These are phyloP conservation scores for Neoascia interrupta DNA, from an alignment of 2,888 invertebrate species.

Conservation along the genomic window DNA sequence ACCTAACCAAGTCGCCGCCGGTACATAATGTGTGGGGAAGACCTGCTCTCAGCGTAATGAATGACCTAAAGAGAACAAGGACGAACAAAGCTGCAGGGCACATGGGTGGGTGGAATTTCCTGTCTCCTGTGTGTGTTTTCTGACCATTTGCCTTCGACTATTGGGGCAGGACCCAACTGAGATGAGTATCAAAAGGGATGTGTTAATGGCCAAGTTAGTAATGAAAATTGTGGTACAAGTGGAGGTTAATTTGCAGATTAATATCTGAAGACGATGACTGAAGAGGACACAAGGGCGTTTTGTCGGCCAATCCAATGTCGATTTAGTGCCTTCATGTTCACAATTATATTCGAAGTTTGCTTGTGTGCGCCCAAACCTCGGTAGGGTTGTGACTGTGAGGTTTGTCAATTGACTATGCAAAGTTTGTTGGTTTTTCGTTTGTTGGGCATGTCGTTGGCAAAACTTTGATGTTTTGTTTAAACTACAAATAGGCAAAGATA, in stretches of 20 bases:
- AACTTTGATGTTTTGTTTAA: too few species aligned
- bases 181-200: slow-evolving; percentile 61
- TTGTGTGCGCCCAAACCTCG: too few species aligned
- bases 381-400: too few species aligned
- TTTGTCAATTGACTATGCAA: too few species aligned
- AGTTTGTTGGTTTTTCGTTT: too few species aligned
- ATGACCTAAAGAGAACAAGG: slow-evolving; percentile 13
- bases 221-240: slow-evolving; percentile 67
- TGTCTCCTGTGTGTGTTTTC: not conserved
- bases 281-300: too few species aligned
- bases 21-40: too few species aligned
- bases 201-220: slow-evolving; percentile 66
- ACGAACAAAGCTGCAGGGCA: not conserved
- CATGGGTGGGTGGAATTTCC: not conserved
- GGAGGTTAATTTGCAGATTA: slow-evolving; percentile 67
- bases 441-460: too few species aligned
- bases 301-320: too few species aligned
- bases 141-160: slow-evolving; percentile 42
- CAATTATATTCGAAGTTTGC: too few species aligned
- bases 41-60: slow-evolving; percentile 36
- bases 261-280: slow-evolving; percentile 50
- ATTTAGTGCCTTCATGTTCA: too few species aligned
- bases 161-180: slow-evolving; percentile 32
- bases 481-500: too few species aligned
- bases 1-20: not conserved